Percentiles rank a stretch among this genome's conserved stretches.
Conservation (phyloP, 2,113 vertebrate species). For the Leptodactylus fuscus region DNA sequence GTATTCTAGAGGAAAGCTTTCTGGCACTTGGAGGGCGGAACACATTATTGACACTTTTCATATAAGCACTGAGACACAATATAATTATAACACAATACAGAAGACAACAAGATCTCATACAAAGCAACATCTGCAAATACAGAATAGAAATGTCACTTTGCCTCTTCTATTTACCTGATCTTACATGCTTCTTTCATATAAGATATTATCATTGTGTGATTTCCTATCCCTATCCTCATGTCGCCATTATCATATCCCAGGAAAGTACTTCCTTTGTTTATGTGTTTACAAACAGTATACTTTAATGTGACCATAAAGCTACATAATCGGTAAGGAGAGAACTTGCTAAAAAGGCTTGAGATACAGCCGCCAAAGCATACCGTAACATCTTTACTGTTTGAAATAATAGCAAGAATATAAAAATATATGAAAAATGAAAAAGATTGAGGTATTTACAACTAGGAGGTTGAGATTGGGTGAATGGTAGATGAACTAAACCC, state of each 20-base stretch:
- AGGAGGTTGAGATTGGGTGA: neutral
- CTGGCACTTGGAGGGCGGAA: neutral
- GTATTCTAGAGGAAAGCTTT: neutral
- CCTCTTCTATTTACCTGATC: neutral
- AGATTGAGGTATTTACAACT: neutral
- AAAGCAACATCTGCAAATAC: neutral
- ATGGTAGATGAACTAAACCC: too few relatives aligned
- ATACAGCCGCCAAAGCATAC: neutral
- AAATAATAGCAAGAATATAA: neutral
- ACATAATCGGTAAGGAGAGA: conserved; percentile 17
- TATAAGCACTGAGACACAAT: neutral
- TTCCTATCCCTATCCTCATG: neutral
- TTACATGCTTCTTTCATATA: neutral
- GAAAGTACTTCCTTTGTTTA: conserved; percentile 13
- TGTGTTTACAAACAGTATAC: conserved; percentile 40
- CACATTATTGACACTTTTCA: conserved; percentile 18
- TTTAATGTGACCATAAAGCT: conserved; percentile 23
- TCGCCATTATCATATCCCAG: neutral
- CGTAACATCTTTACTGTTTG: neutral
- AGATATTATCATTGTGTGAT: neutral
- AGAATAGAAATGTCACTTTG: neutral
- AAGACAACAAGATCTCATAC: neutral
- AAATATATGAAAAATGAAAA: conserved; percentile 12
- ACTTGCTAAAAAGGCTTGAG: conserved; percentile 18
- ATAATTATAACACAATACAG: conserved; percentile 10